Evolutionary conservation across 2,888 invertebrate genomes (phyloP).

Genomic region (Arrhopalites spinosus): DNA sequence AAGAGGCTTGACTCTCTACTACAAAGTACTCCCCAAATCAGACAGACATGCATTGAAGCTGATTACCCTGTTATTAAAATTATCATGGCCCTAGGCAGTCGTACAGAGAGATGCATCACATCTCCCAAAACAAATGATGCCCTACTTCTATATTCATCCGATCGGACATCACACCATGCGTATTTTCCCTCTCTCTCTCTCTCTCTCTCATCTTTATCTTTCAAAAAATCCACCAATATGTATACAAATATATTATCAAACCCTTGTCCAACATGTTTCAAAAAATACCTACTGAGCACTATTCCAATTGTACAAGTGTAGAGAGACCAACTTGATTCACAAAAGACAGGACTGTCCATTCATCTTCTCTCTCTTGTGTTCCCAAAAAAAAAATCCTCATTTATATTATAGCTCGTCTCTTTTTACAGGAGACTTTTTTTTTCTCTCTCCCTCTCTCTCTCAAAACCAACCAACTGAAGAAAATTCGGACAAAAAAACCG

Average conservation of each 20-base stretch:
- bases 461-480: background rate
- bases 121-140: slow-evolving; percentile 19
- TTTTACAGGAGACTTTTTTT: background rate
- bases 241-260: too few species aligned
- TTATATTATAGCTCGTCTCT: too few species aligned
- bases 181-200: background rate
- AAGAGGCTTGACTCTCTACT: background rate
- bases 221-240: too few species aligned
- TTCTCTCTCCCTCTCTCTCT: background rate
- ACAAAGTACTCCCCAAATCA: slow-evolving; percentile 17
- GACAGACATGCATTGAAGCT: slow-evolving; percentile 33
- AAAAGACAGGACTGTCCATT: too few species aligned
- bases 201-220: background rate
- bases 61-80: slow-evolving; percentile 38
- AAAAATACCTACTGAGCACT: too few species aligned
- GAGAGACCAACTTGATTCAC: too few species aligned
- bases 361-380: too few species aligned
- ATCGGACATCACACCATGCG: slow-evolving; percentile 2
- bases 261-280: too few species aligned
- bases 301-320: too few species aligned
- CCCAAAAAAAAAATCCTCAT: too few species aligned
- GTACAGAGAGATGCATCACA: slow-evolving; percentile 8
- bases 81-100: slow-evolving; percentile 26
- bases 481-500: slow-evolving; percentile 9
- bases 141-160: slow-evolving; percentile 22